Base-by-base conservation (phyloP, 1,140 invertebrate genomes). In the Aporrectodea caliginosa region DNA sequence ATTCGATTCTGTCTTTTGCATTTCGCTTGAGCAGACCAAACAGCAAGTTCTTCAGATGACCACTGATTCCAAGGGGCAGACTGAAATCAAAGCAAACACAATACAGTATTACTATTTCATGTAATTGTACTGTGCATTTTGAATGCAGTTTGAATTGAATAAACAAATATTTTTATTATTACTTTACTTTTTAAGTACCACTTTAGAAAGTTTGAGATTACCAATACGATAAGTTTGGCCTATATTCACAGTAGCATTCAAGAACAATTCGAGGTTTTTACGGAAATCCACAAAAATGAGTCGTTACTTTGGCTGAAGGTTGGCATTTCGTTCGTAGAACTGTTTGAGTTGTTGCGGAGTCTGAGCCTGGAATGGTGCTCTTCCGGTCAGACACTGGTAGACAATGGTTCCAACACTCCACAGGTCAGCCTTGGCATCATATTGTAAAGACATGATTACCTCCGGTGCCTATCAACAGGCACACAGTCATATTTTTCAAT, bases 331-430 rank as follows among this genome's bases (percentile, higher is more conserved):
- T 87, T 99, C 98, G 87, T 99, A 99, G 88, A 95, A 98, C 82
- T 93, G 92, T 89, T 98, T 99, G 30, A 99, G 90, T 79, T 96
- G 96, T 86, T 98, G 97, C n/a, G 98, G 98, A 58, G 96, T 98
- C 84, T 95, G 94, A 68, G 98, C 98, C 89, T 97, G 94, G 89
- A 99, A 99, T 69, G 98, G 97, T 73, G 98, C 97, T 88, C 97
- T 98, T 70, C 98, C 97, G 73, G 96, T 98, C 79, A 99, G 91
- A 91, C 97, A 99, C 88, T 99, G 98, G 90, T 96, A 99, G 69
- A 99, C 94, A 83, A 99, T 99, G 6, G 98, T 99, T 73, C 98
- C 98, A 81, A 99, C 91, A 81, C 96, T 98, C 98, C 98, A 99
- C 78, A 99, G 90, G 90, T 99, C 98, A 69, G 98, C 98, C 90